Evolutionary conservation across 2,888 invertebrate genomes (phyloP), one percentile per base, ranked within the genome.

Genomic region (Dastarcus helophoroides): DNA sequence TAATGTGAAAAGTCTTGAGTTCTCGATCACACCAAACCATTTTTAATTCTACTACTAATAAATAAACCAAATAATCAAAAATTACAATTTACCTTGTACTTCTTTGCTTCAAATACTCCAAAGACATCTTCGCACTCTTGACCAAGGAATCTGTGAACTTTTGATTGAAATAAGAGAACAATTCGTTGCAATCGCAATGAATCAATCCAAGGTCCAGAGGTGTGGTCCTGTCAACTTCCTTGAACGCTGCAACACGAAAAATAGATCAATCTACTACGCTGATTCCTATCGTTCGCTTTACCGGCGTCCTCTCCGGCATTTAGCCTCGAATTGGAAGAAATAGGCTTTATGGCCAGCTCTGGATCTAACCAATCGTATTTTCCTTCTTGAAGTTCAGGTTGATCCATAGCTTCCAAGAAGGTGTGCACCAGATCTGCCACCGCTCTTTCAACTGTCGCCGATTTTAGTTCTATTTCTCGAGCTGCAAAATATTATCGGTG

Each of bases 101-200:
- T 42, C 78, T 63, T 44, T 71, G 72, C 38, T 79, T 75, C 16
- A 88, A 60, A 35, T 69, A 56, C 49, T 86, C 85, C 35, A 89
- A 62, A 8, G 85, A 82, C 24, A 65, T 62, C 51, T 76, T 76
- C 0, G 84, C 82, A 31, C 77, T 73, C 47, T 77, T 80, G 7
- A 83, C 78, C 11, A 89, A 62, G 3, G 82, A 63, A 37, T 83
- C 78, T 16, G 80, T 63, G 38, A 82, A 70, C 58, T 77, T 81
- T 29, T 75, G 74, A 43, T 84, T 82, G 48, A 84, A 86, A 53
- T 76, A 79, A 1, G 79, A 76, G 53, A 83, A 86, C 27, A 88
- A 62, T 51, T 88, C 85, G 53, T 83, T 78, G 47, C 82, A 82
- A 51, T 85, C 82, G 29, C 72, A 76, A 25, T 77, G 72, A 3